A percentile compares a stretch with the other conserved stretches of the same genome.
These are phyloP conservation scores for Ophiodon elongatus DNA, from an alignment of 2,113 vertebrate species.

Conservation along the genomic window DNA sequence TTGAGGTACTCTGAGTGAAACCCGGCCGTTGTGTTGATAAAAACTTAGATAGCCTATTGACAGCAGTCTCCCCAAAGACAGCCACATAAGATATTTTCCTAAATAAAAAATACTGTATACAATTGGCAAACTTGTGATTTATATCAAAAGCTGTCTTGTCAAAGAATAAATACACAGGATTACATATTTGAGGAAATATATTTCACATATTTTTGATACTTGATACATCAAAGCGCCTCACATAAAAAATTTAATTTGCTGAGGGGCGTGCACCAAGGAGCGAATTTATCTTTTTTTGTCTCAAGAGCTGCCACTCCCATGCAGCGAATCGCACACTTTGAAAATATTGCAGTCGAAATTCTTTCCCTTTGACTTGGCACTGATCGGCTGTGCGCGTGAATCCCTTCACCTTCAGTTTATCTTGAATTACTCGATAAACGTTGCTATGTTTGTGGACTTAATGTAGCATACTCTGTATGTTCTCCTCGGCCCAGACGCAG, in stretches of 20 bases:
- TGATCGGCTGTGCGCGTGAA: neutral
- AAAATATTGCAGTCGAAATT: neutral
- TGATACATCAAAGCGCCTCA: neutral
- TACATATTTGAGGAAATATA: neutral
- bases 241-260: neutral
- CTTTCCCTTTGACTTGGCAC: neutral
- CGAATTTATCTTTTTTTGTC: neutral
- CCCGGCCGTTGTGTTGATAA: neutral
- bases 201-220: no score
- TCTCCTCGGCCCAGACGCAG: neutral
- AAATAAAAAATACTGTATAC: neutral
- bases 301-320: neutral
- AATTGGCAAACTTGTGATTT: neutral
- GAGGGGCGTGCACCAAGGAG: neutral
- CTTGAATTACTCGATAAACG: neutral
- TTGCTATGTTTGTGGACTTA: neutral
- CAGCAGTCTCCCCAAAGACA: neutral
- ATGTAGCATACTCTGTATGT: neutral
- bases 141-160: neutral
- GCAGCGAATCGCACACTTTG: neutral
- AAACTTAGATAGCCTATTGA: no score
- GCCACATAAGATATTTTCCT: neutral
- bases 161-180: neutral
- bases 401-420: neutral
- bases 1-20: neutral